Evolutionary conservation across 2,113 vertebrate genomes (phyloP).

Genomic region (Hippotragus niger): DNA sequence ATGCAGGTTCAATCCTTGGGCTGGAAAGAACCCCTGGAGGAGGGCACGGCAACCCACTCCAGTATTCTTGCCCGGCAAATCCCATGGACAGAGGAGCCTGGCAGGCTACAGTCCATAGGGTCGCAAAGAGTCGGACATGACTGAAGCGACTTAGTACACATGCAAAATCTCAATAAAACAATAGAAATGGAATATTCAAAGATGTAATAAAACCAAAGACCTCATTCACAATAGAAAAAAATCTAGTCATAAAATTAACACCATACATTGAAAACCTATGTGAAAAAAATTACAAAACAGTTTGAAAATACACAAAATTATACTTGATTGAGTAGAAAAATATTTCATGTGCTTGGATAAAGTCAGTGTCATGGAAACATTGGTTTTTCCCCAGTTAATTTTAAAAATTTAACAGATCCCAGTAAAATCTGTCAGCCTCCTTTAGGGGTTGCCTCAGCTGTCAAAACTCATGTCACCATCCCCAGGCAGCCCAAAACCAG

Average conservation of each 20-base stretch:
- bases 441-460: not conserved
- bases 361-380: not conserved
- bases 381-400: not conserved
- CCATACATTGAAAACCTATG: not conserved
- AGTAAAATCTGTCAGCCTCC: not conserved
- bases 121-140: not conserved
- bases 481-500: not conserved
- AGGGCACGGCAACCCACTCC: not conserved
- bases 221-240: not conserved
- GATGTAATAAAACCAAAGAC: not conserved
- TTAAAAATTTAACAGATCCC: not conserved
- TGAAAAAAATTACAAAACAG: not conserved
- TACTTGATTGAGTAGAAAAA: not conserved
- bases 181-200: not conserved
- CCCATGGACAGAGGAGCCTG: not conserved
- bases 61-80: not conserved
- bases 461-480: not conserved
- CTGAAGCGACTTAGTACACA: not conserved
- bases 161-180: not conserved
- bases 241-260: not conserved
- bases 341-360: not conserved
- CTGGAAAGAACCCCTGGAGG: not conserved
- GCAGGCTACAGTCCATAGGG: not conserved
- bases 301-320: not conserved
- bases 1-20: not conserved